Evolutionary conservation across 2,113 vertebrate species (phyloP).

Genomic region (Indicator maculatus): DNA sequence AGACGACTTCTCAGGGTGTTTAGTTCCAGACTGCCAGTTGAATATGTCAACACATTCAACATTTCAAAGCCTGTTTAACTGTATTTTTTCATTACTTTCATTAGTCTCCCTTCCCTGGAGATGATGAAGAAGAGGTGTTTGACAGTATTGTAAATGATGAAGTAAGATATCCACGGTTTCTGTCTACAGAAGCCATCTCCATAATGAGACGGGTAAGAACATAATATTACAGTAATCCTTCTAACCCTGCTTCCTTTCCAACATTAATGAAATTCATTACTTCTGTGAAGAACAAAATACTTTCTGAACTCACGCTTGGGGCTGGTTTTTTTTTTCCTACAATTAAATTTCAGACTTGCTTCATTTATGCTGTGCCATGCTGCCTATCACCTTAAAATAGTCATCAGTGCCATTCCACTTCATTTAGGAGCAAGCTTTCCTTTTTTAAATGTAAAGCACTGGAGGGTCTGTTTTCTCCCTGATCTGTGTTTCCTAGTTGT

Average conservation of each 20-base stretch:
- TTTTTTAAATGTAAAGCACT: background rate
- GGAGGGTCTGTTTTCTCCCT: background rate
- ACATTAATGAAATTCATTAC: background rate
- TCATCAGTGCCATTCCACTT: background rate
- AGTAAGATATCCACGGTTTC: conserved; percentile 95
- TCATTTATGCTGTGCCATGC: background rate
- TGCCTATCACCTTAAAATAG: background rate
- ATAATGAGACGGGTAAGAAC: conserved; percentile 95
- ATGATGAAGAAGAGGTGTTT: conserved; percentile 98
- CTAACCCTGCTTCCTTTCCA: background rate
- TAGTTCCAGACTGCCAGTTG: background rate
- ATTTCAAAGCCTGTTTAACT: background rate
- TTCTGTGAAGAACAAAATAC: background rate
- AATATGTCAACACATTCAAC: background rate
- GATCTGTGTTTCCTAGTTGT: background rate
- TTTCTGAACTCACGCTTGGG: background rate
- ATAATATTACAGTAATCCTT: background rate
- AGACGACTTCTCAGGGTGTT: background rate
- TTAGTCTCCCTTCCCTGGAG: conserved; percentile 97
- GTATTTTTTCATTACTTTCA: background rate
- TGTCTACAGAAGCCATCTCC: conserved; percentile 97
- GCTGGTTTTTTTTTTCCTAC: rapidly evolving
- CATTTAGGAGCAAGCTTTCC: background rate
- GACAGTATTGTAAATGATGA: conserved; percentile 99
- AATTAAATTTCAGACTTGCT: background rate